phyloP scores from a whole-genome alignment of 2,888 invertebrate species.

The Drosophila formosana region DNA sequence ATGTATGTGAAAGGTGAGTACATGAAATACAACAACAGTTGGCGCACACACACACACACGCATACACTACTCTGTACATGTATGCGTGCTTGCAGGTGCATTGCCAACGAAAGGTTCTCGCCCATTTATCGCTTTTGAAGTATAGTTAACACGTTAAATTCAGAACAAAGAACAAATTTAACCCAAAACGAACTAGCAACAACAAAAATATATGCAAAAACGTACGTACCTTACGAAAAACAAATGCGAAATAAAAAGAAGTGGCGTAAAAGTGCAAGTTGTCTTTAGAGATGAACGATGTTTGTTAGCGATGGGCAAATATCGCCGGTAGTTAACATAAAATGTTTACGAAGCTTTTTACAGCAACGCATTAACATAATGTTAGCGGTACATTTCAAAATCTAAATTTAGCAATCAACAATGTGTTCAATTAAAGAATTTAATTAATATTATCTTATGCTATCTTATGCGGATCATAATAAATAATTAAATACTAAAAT shows the following conservation, averaged over 20 bases:
- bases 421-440: background rate
- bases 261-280: conserved; percentile 68
- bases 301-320: conserved; percentile 5
- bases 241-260: conserved; percentile 39
- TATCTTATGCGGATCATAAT: no score
- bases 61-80: background rate
- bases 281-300: conserved; percentile 48
- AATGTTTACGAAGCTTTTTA: background rate
- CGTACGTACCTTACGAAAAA: conserved; percentile 47
- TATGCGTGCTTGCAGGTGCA: conserved; percentile 12
- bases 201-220: background rate
- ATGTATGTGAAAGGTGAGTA: conserved; percentile 9
- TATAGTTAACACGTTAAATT: background rate
- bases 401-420: background rate
- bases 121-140: background rate
- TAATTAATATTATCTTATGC: background rate
- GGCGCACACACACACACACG: background rate
- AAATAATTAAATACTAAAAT: no score
- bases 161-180: conserved; percentile 2
- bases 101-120: background rate
- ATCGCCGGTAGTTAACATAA: conserved; percentile 24
- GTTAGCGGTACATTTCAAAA: background rate
- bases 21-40: conserved; percentile 2
- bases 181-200: background rate
- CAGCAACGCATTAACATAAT: background rate